Conservation (phyloP, 2,888 invertebrate genomes). For the Rutpela maculata region DNA sequence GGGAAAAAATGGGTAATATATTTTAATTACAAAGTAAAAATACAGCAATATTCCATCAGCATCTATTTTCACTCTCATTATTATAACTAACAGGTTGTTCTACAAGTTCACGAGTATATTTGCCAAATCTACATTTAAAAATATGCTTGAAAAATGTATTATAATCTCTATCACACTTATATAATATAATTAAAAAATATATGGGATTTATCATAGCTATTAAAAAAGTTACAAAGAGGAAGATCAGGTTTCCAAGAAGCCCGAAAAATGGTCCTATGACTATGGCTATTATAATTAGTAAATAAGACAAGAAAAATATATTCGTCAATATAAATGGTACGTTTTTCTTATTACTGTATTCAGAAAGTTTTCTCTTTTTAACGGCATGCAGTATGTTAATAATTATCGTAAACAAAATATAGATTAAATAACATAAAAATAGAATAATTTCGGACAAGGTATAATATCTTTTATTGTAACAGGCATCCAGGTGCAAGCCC, state of each 20-base stretch:
- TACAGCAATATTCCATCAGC: slow-evolving; percentile 21
- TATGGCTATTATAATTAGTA: slow-evolving; percentile 27
- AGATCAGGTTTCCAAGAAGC: neutral
- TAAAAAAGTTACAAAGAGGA: slow-evolving; percentile 22
- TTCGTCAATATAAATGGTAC: slow-evolving; percentile 44
- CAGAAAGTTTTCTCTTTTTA: slow-evolving; percentile 39
- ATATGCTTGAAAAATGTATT: slow-evolving; percentile 44
- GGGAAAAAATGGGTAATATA: too few species aligned
- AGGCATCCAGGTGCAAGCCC: slow-evolving; percentile 32
- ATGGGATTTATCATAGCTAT: slow-evolving; percentile 46
- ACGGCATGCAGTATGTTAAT: slow-evolving; percentile 48
- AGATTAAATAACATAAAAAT: slow-evolving; percentile 35
- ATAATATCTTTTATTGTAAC: slow-evolving; percentile 13
- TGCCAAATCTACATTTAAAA: slow-evolving; percentile 41
- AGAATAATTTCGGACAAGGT: slow-evolving; percentile 31
- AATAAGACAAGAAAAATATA: slow-evolving; percentile 35
- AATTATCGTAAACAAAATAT: slow-evolving; percentile 45
- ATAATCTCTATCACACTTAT: slow-evolving; percentile 45
- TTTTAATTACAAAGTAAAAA: neutral
- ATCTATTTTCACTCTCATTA: slow-evolving; percentile 33
- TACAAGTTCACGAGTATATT: slow-evolving; percentile 45
- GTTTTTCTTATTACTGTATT: slow-evolving; percentile 30
- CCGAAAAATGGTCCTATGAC: neutral
- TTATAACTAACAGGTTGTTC: slow-evolving; percentile 49
- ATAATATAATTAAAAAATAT: slow-evolving; percentile 46